Evolutionary conservation across 2,113 vertebrate species (phyloP).

Genomic region (Copsychus sechellarum): DNA sequence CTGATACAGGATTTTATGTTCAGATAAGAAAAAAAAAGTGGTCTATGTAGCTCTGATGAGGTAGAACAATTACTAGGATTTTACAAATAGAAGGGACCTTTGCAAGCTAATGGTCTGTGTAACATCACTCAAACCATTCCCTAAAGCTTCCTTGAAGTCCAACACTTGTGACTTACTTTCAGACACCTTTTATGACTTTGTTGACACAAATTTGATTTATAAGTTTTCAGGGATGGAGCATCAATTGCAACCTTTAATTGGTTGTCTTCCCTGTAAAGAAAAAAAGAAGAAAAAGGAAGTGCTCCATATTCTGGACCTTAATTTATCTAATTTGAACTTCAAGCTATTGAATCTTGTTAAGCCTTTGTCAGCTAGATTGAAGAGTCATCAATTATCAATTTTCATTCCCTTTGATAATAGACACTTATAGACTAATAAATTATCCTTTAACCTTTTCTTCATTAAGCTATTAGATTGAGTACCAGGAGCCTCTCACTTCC

Average conservation of each 20-base stretch:
- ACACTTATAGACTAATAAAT: conserved; percentile 64
- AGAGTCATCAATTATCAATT: conserved; percentile 60
- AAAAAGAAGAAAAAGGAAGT: not conserved
- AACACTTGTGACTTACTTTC: not conserved
- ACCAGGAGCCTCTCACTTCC: conserved; percentile 42
- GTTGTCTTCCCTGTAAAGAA: not conserved
- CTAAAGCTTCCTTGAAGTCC: not conserved
- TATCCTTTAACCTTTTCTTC: conserved; percentile 67
- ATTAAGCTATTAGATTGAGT: conserved; percentile 60
- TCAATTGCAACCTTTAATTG: not conserved
- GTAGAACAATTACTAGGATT: not conserved
- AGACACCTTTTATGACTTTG: not conserved
- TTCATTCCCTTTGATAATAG: conserved; percentile 62
- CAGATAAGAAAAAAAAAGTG: not conserved
- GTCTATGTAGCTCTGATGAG: not conserved
- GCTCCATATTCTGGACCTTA: not conserved
- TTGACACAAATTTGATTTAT: conserved; percentile 7
- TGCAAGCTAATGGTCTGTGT: not conserved
- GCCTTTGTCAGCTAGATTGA: conserved; percentile 61
- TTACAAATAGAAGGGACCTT: conserved; percentile 22
- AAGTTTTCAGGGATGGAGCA: not conserved
- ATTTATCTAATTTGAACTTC: conserved; percentile 65
- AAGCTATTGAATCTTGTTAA: conserved; percentile 57
- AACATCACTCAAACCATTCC: not conserved
- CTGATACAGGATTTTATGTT: not conserved